These are phyloP conservation scores for Rhagophthalmus giganteus DNA, from an alignment of 2,888 invertebrate genomes.

Conservation along the genomic window DNA sequence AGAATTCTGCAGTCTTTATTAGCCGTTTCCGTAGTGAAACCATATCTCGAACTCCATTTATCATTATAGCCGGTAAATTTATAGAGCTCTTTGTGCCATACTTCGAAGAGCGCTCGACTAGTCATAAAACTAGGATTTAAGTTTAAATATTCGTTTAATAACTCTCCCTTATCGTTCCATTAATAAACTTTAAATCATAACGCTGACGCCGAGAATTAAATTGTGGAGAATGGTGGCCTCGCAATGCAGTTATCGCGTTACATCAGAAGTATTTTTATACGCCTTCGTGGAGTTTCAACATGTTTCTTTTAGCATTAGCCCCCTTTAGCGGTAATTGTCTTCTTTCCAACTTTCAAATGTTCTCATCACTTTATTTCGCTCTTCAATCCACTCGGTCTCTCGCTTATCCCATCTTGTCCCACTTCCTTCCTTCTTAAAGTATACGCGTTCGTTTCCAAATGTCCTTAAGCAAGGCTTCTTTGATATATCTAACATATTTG, in stretches of 20 bases:
- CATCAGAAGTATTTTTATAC: slow-evolving; percentile 34
- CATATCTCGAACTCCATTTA: slow-evolving; percentile 22
- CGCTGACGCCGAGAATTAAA: slow-evolving; percentile 12
- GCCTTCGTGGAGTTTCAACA: slow-evolving; percentile 30
- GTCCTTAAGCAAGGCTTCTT: slow-evolving; percentile 49
- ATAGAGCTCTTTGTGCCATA: slow-evolving; percentile 15
- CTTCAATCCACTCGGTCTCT: slow-evolving; percentile 52
- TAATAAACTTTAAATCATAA: slow-evolving; percentile 23
- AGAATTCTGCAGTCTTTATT: slow-evolving; percentile 14
- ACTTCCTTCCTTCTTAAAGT: slow-evolving; percentile 48
- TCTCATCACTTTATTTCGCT: slow-evolving; percentile 52
- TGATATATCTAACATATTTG: slow-evolving; percentile 52
- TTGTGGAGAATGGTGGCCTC: slow-evolving; percentile 4
- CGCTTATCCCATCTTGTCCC: slow-evolving; percentile 52
- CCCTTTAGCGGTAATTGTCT: slow-evolving; percentile 48
- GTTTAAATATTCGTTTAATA: slow-evolving; percentile 10
- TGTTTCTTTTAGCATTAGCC: slow-evolving; percentile 40
- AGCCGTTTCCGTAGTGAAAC: slow-evolving; percentile 9
- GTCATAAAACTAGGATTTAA: slow-evolving; percentile 12
- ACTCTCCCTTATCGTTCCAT: slow-evolving; percentile 12
- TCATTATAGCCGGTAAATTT: slow-evolving; percentile 22
- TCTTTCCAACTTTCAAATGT: slow-evolving; percentile 49
- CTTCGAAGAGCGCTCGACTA: slow-evolving; percentile 7
- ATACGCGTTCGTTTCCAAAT: slow-evolving; percentile 48
- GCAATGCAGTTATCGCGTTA: slow-evolving; percentile 22